phyloP scores from a whole-genome alignment of 2,797 vertebrate species.

The Molossus alvarezi region DNA sequence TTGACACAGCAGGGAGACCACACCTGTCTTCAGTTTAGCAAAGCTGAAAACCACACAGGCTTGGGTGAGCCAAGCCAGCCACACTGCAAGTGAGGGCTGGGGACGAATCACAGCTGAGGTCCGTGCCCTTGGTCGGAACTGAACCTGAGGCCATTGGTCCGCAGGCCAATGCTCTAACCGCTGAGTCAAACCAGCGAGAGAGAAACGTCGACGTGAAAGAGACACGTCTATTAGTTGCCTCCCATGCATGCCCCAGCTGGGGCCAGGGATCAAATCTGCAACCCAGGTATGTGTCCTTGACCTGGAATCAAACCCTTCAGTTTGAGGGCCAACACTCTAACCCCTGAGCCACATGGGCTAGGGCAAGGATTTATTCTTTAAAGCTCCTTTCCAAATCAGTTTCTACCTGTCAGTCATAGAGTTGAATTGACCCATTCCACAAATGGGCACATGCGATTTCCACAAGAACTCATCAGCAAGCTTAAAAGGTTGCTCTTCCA shows the following conservation, averaged over 20 bases:
- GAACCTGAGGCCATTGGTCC: too few relatives aligned
- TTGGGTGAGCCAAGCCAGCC: not conserved
- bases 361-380: not conserved
- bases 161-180: too few relatives aligned
- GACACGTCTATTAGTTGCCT: too few relatives aligned
- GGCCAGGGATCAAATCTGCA: too few relatives aligned
- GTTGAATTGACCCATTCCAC: not conserved
- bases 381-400: not conserved
- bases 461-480: not conserved
- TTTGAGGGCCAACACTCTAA: too few relatives aligned
- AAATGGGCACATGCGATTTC: not conserved
- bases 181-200: too few relatives aligned
- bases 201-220: too few relatives aligned
- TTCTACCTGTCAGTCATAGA: not conserved
- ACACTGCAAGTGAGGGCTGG: not conserved
- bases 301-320: too few relatives aligned
- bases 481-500: not conserved
- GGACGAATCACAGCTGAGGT: too few relatives aligned
- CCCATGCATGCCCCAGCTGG: too few relatives aligned
- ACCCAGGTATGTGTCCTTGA: too few relatives aligned
- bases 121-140: too few relatives aligned
- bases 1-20: not conserved
- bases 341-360: not conserved
- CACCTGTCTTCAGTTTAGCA: constrained; percentile 24
- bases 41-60: not conserved